phyloP scores from a whole-genome alignment of 2,797 vertebrate genomes.

The Agapornis canus region DNA sequence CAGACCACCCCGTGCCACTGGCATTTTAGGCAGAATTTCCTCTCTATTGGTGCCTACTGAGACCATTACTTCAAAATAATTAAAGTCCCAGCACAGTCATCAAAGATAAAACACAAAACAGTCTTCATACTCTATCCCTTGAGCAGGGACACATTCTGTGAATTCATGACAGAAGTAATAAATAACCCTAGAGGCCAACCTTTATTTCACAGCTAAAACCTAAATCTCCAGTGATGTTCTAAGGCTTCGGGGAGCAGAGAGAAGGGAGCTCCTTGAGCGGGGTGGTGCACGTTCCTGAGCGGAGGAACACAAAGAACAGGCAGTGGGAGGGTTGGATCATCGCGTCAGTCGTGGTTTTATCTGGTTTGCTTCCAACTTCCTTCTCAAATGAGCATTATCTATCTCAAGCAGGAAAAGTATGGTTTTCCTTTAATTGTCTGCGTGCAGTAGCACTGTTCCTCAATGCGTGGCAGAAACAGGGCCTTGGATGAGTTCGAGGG shows the following conservation, averaged over 20 bases:
- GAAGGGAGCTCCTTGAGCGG: neutral
- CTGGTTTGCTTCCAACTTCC: constrained; percentile 60
- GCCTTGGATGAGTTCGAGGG: neutral
- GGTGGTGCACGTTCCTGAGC: neutral
- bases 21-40: constrained; percentile 18
- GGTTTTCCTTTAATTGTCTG: constrained; percentile 63
- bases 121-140: constrained; percentile 3
- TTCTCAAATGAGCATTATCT: constrained; percentile 8
- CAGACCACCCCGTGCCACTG: neutral
- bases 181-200: constrained; percentile 16
- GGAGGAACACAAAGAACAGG: neutral
- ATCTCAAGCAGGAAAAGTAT: neutral
- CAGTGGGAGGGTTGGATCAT: neutral
- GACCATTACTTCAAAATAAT: constrained; percentile 23
- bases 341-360: neutral
- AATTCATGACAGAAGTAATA: neutral
- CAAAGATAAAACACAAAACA: constrained; percentile 25
- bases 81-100: constrained; percentile 21
- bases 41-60: neutral
- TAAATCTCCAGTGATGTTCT: neutral
- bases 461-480: neutral
- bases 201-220: constrained; percentile 33
- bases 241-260: neutral
- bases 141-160: neutral
- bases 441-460: neutral